Evolutionary conservation across 2,113 vertebrate genomes (phyloP).

Genomic region (Macquaria ambigua): DNA sequence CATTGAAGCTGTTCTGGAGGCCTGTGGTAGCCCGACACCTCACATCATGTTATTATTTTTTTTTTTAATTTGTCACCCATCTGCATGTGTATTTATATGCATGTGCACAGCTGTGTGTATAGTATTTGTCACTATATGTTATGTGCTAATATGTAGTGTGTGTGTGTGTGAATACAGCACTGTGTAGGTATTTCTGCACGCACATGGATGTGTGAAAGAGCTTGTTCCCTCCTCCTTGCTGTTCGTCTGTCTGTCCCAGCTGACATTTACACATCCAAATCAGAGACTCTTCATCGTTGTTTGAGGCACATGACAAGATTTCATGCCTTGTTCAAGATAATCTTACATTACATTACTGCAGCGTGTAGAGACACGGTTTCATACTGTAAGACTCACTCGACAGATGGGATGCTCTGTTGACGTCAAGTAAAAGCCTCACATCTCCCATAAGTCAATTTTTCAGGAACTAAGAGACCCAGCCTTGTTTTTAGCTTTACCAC

Average conservation of each 20-base stretch:
- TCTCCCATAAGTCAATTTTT: slow-evolving; percentile 38
- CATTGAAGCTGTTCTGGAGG: neutral
- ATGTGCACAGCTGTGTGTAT: neutral
- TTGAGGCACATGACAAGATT: slow-evolving; percentile 63
- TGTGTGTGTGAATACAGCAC: slow-evolving; percentile 3
- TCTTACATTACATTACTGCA: neutral
- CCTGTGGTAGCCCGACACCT: neutral
- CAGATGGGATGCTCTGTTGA: slow-evolving; percentile 24
- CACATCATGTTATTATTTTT: neutral
- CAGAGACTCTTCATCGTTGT: slow-evolving; percentile 45
- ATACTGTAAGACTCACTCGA: neutral
- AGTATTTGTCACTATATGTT: neutral
- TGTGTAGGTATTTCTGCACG: slow-evolving; percentile 49
- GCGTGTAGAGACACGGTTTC: neutral
- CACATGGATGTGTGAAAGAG: slow-evolving; percentile 40
- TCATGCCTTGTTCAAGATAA: slow-evolving; percentile 42
- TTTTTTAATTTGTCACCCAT: neutral
- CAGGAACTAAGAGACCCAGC: slow-evolving; percentile 42
- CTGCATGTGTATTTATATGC: neutral
- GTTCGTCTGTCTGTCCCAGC: slow-evolving; percentile 32
- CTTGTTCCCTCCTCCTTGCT: slow-evolving; percentile 64
- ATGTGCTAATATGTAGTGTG: neutral
- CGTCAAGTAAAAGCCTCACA: slow-evolving; percentile 2
- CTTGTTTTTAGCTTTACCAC: slow-evolving; percentile 3
- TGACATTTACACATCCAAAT: slow-evolving; percentile 82